Evolutionary conservation across 2,113 vertebrate species (phyloP).

Genomic region (Oncorhynchus keta): DNA sequence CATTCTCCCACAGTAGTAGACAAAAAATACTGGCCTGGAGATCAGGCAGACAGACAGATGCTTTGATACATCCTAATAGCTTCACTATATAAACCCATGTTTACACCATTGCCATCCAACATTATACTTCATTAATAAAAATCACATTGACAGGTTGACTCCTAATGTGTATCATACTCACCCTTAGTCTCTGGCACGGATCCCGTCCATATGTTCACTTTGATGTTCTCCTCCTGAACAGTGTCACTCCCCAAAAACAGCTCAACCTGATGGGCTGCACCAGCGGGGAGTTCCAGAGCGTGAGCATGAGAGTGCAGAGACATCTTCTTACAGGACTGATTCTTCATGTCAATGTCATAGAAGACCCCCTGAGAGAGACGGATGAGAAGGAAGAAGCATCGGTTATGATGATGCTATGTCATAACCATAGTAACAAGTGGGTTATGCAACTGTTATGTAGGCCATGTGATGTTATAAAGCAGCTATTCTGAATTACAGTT

Average conservation of each 20-base stretch:
- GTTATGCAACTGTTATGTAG: not conserved
- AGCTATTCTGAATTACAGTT: not conserved
- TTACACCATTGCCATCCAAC: not conserved
- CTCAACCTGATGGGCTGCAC: not conserved
- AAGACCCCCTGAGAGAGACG: slow-evolving; percentile 22
- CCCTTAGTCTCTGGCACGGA: not conserved
- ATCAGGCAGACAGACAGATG: not conserved
- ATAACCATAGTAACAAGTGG: not conserved
- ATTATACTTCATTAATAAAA: not conserved
- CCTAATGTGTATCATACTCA: not conserved
- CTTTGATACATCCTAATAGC: not conserved
- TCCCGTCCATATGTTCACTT: not conserved
- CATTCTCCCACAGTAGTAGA: not conserved
- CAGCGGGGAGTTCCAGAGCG: not conserved
- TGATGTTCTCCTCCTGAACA: not conserved
- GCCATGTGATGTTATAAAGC: not conserved
- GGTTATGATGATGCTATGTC: not conserved
- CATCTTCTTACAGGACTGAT: not conserved
- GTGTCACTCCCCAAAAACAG: not conserved
- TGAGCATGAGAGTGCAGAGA: not conserved
- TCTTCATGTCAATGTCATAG: slow-evolving; percentile 12
- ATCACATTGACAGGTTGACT: not conserved
- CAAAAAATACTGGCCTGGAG: not conserved
- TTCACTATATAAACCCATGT: not conserved
- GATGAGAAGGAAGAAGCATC: not conserved